phyloP scores from a whole-genome alignment of 1,140 invertebrate species.

The Cryptotermes secundus region DNA sequence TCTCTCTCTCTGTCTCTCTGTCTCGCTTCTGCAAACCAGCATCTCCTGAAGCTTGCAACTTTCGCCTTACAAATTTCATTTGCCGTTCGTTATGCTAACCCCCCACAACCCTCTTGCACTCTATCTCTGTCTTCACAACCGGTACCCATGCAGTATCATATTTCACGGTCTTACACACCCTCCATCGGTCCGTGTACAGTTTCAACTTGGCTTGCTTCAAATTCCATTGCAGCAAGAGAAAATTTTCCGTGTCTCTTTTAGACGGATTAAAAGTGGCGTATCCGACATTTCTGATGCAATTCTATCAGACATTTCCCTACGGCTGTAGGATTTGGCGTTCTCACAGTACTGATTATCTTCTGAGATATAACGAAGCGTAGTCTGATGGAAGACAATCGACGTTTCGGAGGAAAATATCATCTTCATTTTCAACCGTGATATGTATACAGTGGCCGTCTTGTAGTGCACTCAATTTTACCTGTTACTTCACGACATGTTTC shows the following conservation, averaged over 20 bases:
- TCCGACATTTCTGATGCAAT: background rate
- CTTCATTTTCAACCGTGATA: too few relatives aligned
- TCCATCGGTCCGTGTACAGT: background rate
- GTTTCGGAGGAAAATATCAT: too few relatives aligned
- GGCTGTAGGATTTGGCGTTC: too few relatives aligned
- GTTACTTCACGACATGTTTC: too few relatives aligned
- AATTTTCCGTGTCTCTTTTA: background rate
- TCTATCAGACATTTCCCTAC: too few relatives aligned
- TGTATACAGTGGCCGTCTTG: too few relatives aligned
- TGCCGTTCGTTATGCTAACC: slow-evolving; percentile 22
- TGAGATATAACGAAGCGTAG: too few relatives aligned
- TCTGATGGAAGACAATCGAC: too few relatives aligned
- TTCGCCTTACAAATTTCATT: slow-evolving; percentile 30
- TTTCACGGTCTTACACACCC: slow-evolving; percentile 23
- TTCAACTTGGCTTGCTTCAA: background rate
- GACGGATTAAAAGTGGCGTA: background rate
- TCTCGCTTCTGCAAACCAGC: too few relatives aligned
- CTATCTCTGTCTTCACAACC: background rate
- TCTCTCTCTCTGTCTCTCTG: too few relatives aligned
- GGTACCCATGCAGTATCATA: slow-evolving; percentile 16
- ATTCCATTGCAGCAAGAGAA: background rate
- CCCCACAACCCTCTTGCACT: background rate
- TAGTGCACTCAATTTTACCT: too few relatives aligned
- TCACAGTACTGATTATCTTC: too few relatives aligned
- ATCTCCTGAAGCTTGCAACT: background rate